Evolutionary conservation across 2,888 invertebrate species (phyloP).

Genomic region (Leptopterna dolabrata): DNA sequence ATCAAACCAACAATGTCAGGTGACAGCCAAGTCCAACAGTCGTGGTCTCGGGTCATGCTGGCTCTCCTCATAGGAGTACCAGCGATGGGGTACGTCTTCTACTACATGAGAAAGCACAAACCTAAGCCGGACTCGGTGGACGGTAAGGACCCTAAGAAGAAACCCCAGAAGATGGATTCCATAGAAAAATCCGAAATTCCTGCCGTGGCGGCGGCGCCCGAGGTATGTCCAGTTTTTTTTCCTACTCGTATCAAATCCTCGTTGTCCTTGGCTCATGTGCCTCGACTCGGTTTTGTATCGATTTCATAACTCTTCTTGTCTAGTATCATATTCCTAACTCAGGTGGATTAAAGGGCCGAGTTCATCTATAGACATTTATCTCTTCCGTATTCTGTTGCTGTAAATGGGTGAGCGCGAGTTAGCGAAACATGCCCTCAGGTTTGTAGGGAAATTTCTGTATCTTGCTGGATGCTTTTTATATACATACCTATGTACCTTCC

Average conservation of each 20-base stretch:
- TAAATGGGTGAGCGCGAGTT: no score
- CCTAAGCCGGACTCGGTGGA: conserved; percentile 17
- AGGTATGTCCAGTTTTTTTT: neutral
- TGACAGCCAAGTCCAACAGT: conserved; percentile 30
- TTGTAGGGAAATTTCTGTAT: no score
- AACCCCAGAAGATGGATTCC: neutral
- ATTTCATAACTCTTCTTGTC: neutral
- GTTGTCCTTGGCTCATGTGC: neutral
- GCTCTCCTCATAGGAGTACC: conserved; percentile 56
- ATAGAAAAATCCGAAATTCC: neutral
- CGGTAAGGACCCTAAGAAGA: conserved; percentile 8
- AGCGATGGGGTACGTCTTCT: conserved; percentile 55
- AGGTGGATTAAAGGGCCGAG: neutral
- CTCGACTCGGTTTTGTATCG: neutral
- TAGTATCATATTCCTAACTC: conserved; percentile 10
- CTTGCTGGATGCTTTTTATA: no score
- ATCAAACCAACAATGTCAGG: conserved; percentile 20
- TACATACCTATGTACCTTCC: no score
- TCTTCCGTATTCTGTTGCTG: neutral
- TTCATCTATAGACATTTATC: no score
- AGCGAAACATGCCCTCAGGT: no score
- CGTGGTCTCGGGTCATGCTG: conserved; percentile 52
- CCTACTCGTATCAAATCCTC: neutral
- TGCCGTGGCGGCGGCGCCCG: neutral
- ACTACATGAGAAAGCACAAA: conserved; percentile 47